Percentiles rank a stretch among this genome's conserved stretches.
These are phyloP conservation scores for Enteromius mattozi DNA, from an alignment of 2,797 vertebrate genomes.

Conservation along the genomic window DNA sequence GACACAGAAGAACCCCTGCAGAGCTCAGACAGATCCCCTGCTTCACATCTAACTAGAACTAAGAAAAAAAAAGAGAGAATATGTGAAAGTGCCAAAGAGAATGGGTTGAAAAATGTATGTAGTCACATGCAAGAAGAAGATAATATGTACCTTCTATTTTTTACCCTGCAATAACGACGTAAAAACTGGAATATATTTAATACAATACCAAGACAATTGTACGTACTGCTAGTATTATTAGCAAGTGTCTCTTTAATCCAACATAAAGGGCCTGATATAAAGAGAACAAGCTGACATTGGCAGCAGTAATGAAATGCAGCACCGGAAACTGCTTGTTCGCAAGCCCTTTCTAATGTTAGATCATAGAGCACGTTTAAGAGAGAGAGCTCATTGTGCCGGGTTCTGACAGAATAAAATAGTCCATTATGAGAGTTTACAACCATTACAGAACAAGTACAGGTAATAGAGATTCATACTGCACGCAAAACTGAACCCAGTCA, in stretches of 20 bases:
- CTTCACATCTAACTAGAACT: neutral
- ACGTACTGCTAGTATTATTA: neutral
- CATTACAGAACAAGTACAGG: slow-evolving; percentile 28
- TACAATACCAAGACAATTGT: too few species aligned
- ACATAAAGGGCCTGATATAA: neutral
- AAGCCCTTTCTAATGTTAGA: neutral
- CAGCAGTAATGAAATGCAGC: neutral
- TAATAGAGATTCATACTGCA: neutral
- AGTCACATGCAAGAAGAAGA: neutral
- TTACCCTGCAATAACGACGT: neutral
- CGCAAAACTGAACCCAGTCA: neutral
- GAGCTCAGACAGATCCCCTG: slow-evolving; percentile 1
- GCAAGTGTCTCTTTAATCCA: slow-evolving; percentile 7
- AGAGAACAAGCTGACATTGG: neutral
- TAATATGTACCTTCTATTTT: neutral
- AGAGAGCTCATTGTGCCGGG: neutral
- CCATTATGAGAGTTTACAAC: neutral
- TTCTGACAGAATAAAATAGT: neutral
- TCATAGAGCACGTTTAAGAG: neutral
- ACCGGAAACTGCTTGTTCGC: neutral
- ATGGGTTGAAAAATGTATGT: neutral
- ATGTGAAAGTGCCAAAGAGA: neutral
- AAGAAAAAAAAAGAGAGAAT: neutral
- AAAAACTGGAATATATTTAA: neutral
- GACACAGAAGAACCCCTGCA: neutral